A percentile compares a stretch with the other conserved stretches of the same genome.
phyloP scores from a whole-genome alignment of 2,888 invertebrate species.

The Drosophila differens region DNA sequence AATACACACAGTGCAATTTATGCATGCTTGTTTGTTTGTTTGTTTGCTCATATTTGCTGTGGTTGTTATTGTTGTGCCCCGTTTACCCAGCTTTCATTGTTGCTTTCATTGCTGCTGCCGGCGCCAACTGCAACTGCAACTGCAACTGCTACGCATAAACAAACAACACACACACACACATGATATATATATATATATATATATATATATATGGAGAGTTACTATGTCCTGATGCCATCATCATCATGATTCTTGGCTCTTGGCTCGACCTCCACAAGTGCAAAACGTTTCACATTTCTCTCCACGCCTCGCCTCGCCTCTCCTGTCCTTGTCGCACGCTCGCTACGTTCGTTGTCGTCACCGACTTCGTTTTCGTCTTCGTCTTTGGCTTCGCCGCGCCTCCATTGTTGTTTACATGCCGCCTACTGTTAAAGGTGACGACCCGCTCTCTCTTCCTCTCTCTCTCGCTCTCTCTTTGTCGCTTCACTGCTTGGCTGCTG shows the following conservation, averaged over 20 bases:
- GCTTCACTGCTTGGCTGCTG: conserved; percentile 21
- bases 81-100: conserved; percentile 39
- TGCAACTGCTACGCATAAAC: conserved; percentile 52
- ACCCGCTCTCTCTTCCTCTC: conserved; percentile 44
- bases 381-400: conserved; percentile 22
- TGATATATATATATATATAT: neutral
- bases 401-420: conserved; percentile 66
- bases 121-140: conserved; percentile 35
- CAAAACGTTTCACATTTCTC: conserved; percentile 35
- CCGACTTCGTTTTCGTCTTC: conserved; percentile 11
- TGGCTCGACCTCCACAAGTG: conserved; percentile 71
- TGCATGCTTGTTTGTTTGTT: conserved; percentile 52
- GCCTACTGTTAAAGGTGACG: conserved; percentile 76
- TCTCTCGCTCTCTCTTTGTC: conserved; percentile 21
- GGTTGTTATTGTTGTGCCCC: conserved; percentile 42
- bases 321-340: conserved; percentile 1
- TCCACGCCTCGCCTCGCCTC: neutral
- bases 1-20: conserved; percentile 69
- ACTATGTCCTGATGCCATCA: conserved; percentile 46
- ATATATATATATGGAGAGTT: neutral
- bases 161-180: conserved; percentile 19
- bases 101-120: conserved; percentile 34
- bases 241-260: conserved; percentile 44
- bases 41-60: conserved; percentile 27
- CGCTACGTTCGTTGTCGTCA: conserved; percentile 28